A percentile compares a stretch with the other conserved stretches of the same genome.
Conservation (phyloP, 2,797 vertebrate species). For the Pipistrellus nathusii region DNA sequence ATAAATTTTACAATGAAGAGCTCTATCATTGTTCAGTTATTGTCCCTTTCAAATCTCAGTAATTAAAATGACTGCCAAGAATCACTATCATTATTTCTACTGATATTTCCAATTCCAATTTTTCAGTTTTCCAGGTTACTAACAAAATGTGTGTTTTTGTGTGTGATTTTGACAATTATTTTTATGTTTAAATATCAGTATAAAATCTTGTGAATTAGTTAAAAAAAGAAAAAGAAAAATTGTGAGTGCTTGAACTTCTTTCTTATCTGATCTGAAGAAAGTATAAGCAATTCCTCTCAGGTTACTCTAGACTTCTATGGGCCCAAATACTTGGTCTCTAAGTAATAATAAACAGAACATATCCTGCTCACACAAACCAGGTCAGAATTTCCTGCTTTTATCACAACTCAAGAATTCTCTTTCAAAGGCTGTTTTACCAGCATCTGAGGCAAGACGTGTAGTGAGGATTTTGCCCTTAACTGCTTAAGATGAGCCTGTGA, state of each 20-base stretch:
- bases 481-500: not conserved
- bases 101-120: not conserved
- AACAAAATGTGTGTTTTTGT: not conserved
- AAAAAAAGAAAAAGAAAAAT: not conserved
- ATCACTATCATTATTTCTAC: not conserved
- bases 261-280: not conserved
- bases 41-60: not conserved
- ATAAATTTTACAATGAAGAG: not conserved
- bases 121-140: not conserved
- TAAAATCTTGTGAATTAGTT: not conserved
- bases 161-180: not conserved
- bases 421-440: not conserved
- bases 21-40: not conserved
- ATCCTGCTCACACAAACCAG: not conserved
- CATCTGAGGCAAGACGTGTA: not conserved
- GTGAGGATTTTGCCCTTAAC: not conserved
- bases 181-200: not conserved
- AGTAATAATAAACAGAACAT: not conserved
- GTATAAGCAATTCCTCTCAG: not conserved
- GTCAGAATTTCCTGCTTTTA: constrained; percentile 2
- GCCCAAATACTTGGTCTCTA: not conserved
- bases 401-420: constrained; percentile 1
- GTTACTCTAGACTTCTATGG: not conserved
- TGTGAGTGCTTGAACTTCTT: not conserved
- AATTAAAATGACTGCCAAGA: not conserved